Conservation (phyloP, 2,797 vertebrate genomes). For the Gymnocypris eckloni region DNA sequence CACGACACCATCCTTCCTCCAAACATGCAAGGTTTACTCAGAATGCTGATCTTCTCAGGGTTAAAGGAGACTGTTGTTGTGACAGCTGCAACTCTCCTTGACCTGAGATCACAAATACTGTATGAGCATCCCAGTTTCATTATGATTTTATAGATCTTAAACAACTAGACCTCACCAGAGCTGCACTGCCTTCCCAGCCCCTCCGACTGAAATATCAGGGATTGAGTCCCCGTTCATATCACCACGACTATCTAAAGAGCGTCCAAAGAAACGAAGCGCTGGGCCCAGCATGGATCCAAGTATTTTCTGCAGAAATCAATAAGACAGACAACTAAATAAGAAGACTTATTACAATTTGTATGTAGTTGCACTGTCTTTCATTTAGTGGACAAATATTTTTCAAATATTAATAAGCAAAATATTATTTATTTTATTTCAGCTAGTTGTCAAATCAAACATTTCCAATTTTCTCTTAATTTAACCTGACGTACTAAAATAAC, state of each 20-base stretch:
- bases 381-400: too few species aligned
- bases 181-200: conserved; percentile 82
- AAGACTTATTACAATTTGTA: not conserved
- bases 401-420: too few species aligned
- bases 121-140: not conserved
- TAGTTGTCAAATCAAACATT: too few species aligned
- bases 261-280: conserved; percentile 82
- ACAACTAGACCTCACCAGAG: conserved; percentile 79
- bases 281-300: conserved; percentile 76
- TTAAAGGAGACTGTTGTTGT: conserved; percentile 75
- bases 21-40: conserved; percentile 78
- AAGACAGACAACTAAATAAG: not conserved
- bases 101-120: conserved; percentile 71
- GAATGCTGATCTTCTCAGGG: conserved; percentile 82
- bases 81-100: conserved; percentile 80
- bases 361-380: too few species aligned
- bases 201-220: conserved; percentile 83
- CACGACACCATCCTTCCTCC: conserved; percentile 65
- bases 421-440: too few species aligned
- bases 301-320: conserved; percentile 80
- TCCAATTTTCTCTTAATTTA: too few species aligned
- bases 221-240: conserved; percentile 84
- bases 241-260: conserved; percentile 80
- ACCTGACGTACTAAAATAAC: too few species aligned
- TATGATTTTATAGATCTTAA: not conserved